Base-by-base conservation (phyloP, 2,888 invertebrate species). In the Thymelicus acteon region DNA sequence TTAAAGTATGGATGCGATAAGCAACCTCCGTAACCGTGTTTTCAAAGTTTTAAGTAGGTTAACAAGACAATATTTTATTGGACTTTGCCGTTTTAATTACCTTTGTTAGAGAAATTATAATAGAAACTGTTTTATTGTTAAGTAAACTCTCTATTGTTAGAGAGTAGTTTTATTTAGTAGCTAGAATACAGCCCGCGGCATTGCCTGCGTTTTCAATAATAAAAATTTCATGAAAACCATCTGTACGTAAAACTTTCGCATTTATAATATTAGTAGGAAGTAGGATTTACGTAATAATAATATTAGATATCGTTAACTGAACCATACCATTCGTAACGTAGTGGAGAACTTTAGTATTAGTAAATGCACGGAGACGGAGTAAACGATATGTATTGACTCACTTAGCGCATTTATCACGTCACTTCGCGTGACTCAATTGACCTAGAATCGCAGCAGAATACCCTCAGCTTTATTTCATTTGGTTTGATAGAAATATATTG, bases 1-100 rank as follows among this genome's bases (percentile, higher is more conserved):
- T 71, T 65, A 65, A 44, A 60, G 64, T 60, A 65, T 60, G 70
- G 60, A 63, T 64, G 70, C 60, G 70, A 65, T 71, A 71, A 70
- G 70, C 64, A 49, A 49, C 48, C 48, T 57, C 63, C 63, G 19
- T 62, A 63, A 48, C 63, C 39, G 48, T 63, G 68, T 67, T 67
- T 67, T 49, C 61, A 54, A 62, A 68, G 61, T 62, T 57, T 31
- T 62, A 13, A 47, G 24, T 48, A 54, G 54, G 54, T 54, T 54
- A 54, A 54, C 54, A 12, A 54, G 24, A 24, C 54, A 24, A 54
- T 44, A 44, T 44, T 52, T 54, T 54, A 54, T 24, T 54, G 4
- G 7, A 54, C 24, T 24, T 54, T 24, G 8, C 24, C 12, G 54
- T 24, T 54, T 54, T 54, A 54, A 54, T n/a, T 54, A n/a, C 24